These are phyloP conservation scores for Bilobella aurantiaca DNA, from an alignment of 1,140 invertebrate species.

Conservation along the genomic window DNA sequence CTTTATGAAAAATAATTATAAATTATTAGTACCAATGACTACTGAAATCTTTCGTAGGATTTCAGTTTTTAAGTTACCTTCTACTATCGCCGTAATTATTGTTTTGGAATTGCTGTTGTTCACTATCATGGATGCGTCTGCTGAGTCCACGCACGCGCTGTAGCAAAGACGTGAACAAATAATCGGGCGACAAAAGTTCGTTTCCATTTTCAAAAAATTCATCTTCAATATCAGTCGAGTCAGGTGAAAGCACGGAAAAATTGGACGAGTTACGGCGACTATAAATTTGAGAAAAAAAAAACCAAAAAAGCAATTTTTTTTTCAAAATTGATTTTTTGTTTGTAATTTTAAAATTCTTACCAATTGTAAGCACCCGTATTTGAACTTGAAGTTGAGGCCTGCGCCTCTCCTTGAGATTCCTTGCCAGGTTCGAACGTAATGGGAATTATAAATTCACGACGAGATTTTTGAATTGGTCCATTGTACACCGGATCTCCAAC, in stretches of 20 bases:
- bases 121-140: neutral
- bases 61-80: neutral
- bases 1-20: neutral
- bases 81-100: neutral
- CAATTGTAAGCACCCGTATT: neutral
- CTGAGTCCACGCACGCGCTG: neutral
- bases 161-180: neutral
- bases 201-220: neutral
- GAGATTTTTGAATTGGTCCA: slow-evolving; percentile 72
- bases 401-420: neutral
- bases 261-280: neutral
- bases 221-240: neutral
- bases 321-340: neutral
- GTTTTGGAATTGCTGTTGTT: neutral
- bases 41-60: neutral
- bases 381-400: too few species aligned
- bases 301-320: too few species aligned
- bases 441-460: slow-evolving; percentile 79
- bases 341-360: too few species aligned
- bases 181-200: neutral
- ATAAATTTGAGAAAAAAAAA: too few species aligned
- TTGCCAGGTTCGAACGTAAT: slow-evolving; percentile 72
- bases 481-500: slow-evolving; percentile 35
- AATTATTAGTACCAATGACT: neutral
- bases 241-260: neutral